Evolutionary conservation across 2,113 vertebrate genomes (phyloP).

Genomic region (Malurus alboscapulatus): DNA sequence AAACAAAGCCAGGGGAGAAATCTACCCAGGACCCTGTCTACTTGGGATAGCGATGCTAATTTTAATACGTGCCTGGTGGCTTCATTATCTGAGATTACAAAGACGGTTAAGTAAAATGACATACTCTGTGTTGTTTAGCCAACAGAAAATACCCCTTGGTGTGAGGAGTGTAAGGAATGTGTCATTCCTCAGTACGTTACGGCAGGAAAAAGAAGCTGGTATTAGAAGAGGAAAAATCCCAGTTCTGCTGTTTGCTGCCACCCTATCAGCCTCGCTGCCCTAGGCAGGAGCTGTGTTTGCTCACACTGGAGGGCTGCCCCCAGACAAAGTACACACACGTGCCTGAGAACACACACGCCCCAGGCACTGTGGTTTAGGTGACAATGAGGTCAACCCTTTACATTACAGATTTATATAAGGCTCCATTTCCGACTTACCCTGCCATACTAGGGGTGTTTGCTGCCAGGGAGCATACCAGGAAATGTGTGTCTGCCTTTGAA

Average conservation of each 20-base stretch:
- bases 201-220: slow-evolving; percentile 30
- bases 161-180: slow-evolving; percentile 44
- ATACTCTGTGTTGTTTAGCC: slow-evolving; percentile 42
- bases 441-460: neutral
- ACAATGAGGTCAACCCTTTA: slow-evolving; percentile 41
- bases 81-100: slow-evolving; percentile 53
- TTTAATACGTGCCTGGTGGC: slow-evolving; percentile 30
- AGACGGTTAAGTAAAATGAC: slow-evolving; percentile 31
- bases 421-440: neutral
- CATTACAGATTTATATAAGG: slow-evolving; percentile 10
- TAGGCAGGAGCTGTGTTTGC: slow-evolving; percentile 38
- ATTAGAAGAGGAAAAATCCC: slow-evolving; percentile 48
- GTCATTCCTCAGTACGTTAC: slow-evolving; percentile 37
- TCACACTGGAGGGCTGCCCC: slow-evolving; percentile 38
- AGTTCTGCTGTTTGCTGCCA: slow-evolving; percentile 45
- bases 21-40: slow-evolving; percentile 29
- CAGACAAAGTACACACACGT: neutral
- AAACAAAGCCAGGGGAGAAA: slow-evolving; percentile 31
- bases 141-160: slow-evolving; percentile 55
- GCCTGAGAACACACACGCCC: neutral
- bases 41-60: slow-evolving; percentile 35
- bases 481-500: slow-evolving; percentile 4
- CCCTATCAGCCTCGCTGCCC: slow-evolving; percentile 36
- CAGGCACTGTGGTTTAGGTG: slow-evolving; percentile 9
- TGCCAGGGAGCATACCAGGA: neutral